Evolutionary conservation across 2,113 vertebrate species (phyloP).

Genomic region (Lipotes vexillifer): DNA sequence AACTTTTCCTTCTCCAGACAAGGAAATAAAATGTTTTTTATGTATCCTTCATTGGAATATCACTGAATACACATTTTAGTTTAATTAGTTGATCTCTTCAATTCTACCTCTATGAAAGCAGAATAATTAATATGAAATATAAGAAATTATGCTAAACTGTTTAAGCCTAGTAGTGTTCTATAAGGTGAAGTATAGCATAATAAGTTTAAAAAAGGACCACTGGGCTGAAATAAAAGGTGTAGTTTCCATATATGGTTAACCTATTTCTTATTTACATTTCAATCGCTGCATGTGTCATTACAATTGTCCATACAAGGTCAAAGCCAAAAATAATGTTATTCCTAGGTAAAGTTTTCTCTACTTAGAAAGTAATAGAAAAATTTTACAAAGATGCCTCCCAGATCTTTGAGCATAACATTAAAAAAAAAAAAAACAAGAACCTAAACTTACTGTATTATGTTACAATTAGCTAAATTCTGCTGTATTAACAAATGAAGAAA

Average conservation of each 20-base stretch:
- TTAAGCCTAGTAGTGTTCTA: not conserved
- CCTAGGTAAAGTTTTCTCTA: conserved; percentile 63
- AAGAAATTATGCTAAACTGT: not conserved
- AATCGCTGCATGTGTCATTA: conserved; percentile 64
- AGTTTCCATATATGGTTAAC: not conserved
- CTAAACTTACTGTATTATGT: not conserved
- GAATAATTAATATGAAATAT: not conserved
- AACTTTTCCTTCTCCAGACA: not conserved
- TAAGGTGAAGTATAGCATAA: not conserved
- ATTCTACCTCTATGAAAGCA: not conserved
- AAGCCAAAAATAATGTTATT: conserved; percentile 73
- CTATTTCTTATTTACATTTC: conserved; percentile 72
- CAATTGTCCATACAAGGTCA: conserved; percentile 71
- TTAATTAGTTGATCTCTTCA: not conserved
- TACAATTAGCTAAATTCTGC: not conserved
- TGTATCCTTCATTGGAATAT: not conserved
- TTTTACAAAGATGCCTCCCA: conserved; percentile 28
- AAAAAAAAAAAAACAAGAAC: not conserved
- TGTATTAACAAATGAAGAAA: not conserved
- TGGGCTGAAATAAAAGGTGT: not conserved
- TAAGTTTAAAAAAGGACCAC: not conserved
- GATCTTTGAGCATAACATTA: not conserved
- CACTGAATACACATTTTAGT: not conserved
- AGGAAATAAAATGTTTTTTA: not conserved
- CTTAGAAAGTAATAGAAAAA: conserved; percentile 53